Conservation (phyloP, 2,888 invertebrate species). For the Mimachlamys varia region DNA sequence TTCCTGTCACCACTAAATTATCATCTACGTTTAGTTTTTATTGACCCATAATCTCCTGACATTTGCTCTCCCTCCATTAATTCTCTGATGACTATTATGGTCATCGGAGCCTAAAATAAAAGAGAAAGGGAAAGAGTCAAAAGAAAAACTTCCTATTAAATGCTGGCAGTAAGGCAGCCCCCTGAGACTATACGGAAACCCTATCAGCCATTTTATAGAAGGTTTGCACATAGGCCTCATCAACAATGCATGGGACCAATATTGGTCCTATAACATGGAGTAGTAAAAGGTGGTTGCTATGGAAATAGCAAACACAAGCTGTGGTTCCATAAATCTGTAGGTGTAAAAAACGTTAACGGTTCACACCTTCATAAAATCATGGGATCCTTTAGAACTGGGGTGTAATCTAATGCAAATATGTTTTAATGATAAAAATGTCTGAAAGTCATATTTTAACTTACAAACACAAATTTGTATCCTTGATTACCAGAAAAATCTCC, state of each 20-base stretch:
- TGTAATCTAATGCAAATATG: not conserved
- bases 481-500: not conserved
- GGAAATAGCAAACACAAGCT: not conserved
- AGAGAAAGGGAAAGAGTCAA: not conserved
- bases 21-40: not conserved
- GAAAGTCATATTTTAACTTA: too few relatives aligned
- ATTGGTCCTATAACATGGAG: not conserved
- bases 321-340: not conserved
- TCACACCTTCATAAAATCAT: not conserved
- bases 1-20: not conserved
- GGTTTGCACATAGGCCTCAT: not conserved
- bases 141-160: not conserved
- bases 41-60: slow-evolving; percentile 11
- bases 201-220: not conserved
- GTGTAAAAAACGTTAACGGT: not conserved
- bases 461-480: not conserved
- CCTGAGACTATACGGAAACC: not conserved
- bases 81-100: not conserved
- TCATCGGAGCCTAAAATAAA: not conserved
- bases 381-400: not conserved
- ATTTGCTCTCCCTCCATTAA: not conserved
- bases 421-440: not conserved
- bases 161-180: not conserved
- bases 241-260: slow-evolving; percentile 14
- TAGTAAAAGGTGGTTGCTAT: not conserved